These are phyloP conservation scores for Linnaemya vulpina DNA, from an alignment of 2,888 invertebrate species.

Conservation along the genomic window DNA sequence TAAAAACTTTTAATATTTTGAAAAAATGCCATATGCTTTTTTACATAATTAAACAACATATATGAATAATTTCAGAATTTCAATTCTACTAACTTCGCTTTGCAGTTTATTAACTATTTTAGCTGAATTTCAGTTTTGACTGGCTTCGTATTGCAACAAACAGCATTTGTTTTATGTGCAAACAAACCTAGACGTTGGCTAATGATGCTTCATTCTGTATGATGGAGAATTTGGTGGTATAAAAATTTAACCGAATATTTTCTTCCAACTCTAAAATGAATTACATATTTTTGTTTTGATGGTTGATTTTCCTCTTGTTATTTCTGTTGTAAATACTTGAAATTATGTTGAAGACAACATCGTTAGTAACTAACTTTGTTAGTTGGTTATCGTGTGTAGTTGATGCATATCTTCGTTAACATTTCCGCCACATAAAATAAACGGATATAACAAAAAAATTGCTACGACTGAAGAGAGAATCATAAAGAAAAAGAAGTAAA, in stretches of 20 bases:
- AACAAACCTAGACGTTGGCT: constrained; percentile 4
- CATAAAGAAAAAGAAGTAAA: neutral
- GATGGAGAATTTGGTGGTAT: constrained; percentile 26
- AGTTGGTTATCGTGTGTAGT: constrained; percentile 43
- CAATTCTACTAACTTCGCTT: neutral
- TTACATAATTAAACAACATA: too few species aligned
- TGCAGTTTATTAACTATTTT: neutral
- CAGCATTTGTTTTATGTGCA: neutral
- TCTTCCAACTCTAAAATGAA: neutral
- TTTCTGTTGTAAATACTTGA: constrained; percentile 32
- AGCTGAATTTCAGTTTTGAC: constrained; percentile 4
- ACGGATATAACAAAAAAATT: neutral
- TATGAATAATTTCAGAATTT: neutral
- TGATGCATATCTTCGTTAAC: constrained; percentile 42
- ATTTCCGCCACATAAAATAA: constrained; percentile 49
- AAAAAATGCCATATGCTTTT: too few species aligned
- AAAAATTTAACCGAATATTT: constrained; percentile 12
- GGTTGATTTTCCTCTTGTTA: constrained; percentile 1
- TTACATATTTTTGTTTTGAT: neutral
- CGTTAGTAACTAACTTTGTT: constrained; percentile 11
- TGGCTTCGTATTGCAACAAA: neutral
- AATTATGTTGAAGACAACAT: constrained; percentile 34
- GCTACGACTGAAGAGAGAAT: neutral
- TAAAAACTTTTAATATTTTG: too few species aligned
- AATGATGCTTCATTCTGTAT: constrained; percentile 16